These are phyloP conservation scores for Blennius ocellaris DNA, from an alignment of 2,113 vertebrate genomes.

Conservation along the genomic window DNA sequence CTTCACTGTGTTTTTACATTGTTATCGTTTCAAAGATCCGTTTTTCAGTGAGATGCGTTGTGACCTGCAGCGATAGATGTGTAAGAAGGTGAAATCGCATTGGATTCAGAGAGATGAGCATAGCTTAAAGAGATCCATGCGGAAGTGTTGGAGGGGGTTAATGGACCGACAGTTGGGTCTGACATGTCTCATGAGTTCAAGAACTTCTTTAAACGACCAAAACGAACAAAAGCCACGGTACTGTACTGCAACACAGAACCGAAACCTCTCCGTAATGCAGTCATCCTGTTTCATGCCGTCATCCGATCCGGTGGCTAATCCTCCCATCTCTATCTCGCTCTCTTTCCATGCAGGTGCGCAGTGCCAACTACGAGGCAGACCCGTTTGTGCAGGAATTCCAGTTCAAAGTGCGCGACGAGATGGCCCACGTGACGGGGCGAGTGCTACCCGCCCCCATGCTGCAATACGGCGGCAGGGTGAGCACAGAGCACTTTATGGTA, in stretches of 20 bases:
- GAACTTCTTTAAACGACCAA: too few species aligned
- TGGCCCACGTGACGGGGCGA: constrained; percentile 97
- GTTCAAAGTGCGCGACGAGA: constrained; percentile 98
- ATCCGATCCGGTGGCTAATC: background rate
- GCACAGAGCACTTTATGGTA: constrained; percentile 89
- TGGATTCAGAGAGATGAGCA: too few species aligned
- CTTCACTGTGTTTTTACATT: too few species aligned
- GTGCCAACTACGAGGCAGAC: constrained; percentile 98
- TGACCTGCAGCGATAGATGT: too few species aligned
- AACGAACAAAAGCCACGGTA: too few species aligned
- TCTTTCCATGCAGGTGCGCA: constrained; percentile 88
- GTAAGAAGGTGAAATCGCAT: too few species aligned
- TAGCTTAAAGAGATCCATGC: too few species aligned
- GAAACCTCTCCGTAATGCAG: background rate
- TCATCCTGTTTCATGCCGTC: background rate
- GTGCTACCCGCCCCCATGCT: constrained; percentile 98
- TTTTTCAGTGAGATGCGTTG: too few species aligned
- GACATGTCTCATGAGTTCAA: too few species aligned
- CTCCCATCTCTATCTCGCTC: background rate
- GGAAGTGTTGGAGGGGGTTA: background rate
- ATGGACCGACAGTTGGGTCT: background rate
- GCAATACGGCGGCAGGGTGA: constrained; percentile 99
- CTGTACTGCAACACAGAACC: too few species aligned
- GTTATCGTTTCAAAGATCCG: too few species aligned
- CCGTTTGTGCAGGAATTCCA: constrained; percentile 99